These are phyloP conservation scores for Hetaerina titia DNA, from an alignment of 2,888 invertebrate genomes.

Conservation along the genomic window DNA sequence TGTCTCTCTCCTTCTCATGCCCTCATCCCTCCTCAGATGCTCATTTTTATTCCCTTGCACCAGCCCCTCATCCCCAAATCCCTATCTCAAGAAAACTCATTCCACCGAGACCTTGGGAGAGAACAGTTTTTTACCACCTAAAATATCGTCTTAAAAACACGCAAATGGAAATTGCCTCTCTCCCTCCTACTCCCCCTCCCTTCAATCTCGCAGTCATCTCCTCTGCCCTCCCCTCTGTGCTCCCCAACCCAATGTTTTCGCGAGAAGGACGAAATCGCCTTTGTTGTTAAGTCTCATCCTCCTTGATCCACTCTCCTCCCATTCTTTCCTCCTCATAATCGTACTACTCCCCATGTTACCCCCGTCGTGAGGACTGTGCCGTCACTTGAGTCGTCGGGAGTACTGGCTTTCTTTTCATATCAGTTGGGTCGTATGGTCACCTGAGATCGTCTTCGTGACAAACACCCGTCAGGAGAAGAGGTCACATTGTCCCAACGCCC, in stretches of 20 bases:
- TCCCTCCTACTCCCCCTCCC: background rate
- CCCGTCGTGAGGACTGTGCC: background rate
- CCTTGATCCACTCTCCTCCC: background rate
- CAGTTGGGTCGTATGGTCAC: background rate
- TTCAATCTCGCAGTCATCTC: background rate
- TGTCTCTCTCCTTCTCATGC: background rate
- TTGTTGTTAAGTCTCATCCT: background rate
- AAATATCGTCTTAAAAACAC: slow-evolving; percentile 47
- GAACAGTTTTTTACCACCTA: background rate
- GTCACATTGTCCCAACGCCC: too few species aligned
- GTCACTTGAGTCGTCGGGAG: background rate
- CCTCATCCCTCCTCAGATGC: background rate
- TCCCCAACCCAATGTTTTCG: background rate
- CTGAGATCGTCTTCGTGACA: background rate
- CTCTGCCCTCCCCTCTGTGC: background rate
- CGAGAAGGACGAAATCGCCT: background rate
- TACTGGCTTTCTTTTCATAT: background rate
- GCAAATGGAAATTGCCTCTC: slow-evolving; percentile 46
- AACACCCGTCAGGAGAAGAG: too few species aligned
- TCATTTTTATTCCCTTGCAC: slow-evolving; percentile 35
- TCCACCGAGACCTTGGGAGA: background rate
- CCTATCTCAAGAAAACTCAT: background rate
- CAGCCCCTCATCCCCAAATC: background rate
- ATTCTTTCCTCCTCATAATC: background rate
- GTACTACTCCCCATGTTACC: background rate